Base-by-base conservation (phyloP, 1,140 invertebrate species). In the Drosophila kurseongensis region DNA sequence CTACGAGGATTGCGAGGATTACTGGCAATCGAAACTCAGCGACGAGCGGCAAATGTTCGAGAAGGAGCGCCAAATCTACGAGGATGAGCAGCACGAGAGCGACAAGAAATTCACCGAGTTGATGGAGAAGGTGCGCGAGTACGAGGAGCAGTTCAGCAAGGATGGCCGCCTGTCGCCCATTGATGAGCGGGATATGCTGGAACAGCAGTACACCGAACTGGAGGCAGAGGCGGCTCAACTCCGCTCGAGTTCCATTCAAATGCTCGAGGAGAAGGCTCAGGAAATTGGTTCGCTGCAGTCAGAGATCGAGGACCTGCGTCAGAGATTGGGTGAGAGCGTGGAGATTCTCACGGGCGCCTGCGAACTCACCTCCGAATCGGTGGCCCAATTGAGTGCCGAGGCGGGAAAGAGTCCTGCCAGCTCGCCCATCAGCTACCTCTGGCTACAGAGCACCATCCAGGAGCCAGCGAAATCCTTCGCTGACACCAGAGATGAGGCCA, bases 1-100 rank as follows among this genome's bases (percentile, higher is more conserved):
- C 76, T 97, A 96, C 82, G 96, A 97, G 75, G 95, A 95, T 68
- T 96, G 96, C 82, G 97, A 97, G 91, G 96, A 97, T 85, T 97
- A 97, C 92, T 97, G 97, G 96, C 93, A 95, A 16, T 91, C 90
- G 7, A 97, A 97, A 92, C 91, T 97, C 35, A 94, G 96, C 47
- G 96, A 97, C 63, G 97, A 97, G 91, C 93, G 96, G 32, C 94
- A 95, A 63, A 88, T 95, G 38, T 96, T 95, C 78, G 95, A 96
- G 55, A 94, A 95, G 68, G 96, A 97, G 91, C 93, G 97, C 40
- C 94, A 95, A 68, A 92, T 95, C 44, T 96, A 95, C 80, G 95
- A 96, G 65, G 94, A 96, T 60, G 96, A 97, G 83, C 96, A 97
- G 91, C 94, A 94, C 71, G 94, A 95, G 12, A 96, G 94, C 56